phyloP scores from a whole-genome alignment of 2,888 invertebrate species.

The Papilio protenor region DNA sequence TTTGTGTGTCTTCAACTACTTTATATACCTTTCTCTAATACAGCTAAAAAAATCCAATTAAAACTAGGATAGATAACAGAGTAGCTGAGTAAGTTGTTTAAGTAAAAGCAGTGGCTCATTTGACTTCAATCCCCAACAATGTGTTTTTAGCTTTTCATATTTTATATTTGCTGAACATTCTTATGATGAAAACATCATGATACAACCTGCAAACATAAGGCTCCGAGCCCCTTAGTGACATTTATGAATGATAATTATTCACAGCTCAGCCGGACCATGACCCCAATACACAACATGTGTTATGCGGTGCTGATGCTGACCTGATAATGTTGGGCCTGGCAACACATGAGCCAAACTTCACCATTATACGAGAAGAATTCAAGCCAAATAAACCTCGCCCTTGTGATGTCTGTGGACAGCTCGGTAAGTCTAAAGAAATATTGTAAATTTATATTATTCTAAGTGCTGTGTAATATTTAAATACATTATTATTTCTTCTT shows the following conservation, averaged over 20 bases:
- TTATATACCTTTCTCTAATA: not conserved
- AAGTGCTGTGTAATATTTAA: too few species aligned
- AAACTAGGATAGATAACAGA: too few species aligned
- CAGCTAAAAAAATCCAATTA: too few species aligned
- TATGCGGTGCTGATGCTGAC: conserved; percentile 99
- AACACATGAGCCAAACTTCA: conserved; percentile 99
- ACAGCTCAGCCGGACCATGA: conserved; percentile 96
- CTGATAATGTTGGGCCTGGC: conserved; percentile 99
- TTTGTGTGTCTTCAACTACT: not conserved
- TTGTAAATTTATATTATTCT: not conserved
- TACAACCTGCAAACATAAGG: too few species aligned
- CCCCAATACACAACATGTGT: conserved; percentile 98
- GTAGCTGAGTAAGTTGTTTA: too few species aligned
- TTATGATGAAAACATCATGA: too few species aligned
- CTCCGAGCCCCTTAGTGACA: too few species aligned
- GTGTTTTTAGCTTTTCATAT: too few species aligned
- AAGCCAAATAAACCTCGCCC: conserved; percentile 98
- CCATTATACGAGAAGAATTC: conserved; percentile 99
- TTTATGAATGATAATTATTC: conserved; percentile 40
- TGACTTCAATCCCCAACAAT: too few species aligned
- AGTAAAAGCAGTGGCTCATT: too few species aligned
- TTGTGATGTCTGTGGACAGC: conserved; percentile 96
- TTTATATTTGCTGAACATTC: too few species aligned
- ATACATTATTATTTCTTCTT: not conserved
- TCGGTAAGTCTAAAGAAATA: conserved; percentile 75